Evolutionary conservation across 2,113 vertebrate genomes (phyloP).

Genomic region (Merops nubicus): DNA sequence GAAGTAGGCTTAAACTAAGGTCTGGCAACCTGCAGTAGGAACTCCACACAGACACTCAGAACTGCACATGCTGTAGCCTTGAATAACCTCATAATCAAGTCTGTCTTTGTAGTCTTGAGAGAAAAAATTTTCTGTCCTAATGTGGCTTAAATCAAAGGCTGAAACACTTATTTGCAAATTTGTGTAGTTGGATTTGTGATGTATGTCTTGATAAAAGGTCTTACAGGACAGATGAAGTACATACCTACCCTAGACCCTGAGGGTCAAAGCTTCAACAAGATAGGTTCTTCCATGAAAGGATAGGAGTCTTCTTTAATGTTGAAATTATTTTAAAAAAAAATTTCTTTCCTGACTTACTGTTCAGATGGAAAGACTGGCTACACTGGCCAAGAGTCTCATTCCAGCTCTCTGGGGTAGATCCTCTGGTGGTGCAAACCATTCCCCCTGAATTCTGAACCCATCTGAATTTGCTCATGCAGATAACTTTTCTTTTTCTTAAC

Average conservation of each 20-base stretch:
- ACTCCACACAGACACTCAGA: not conserved
- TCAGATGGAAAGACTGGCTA: not conserved
- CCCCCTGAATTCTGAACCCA: not conserved
- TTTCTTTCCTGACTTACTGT: not conserved
- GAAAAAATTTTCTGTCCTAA: constrained; percentile 11
- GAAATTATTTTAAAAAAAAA: too few species aligned
- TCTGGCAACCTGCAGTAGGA: constrained; percentile 25
- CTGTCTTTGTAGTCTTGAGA: constrained; percentile 24
- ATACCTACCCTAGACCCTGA: not conserved
- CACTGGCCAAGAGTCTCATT: not conserved
- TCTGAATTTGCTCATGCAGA: not conserved
- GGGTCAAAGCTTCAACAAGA: not conserved
- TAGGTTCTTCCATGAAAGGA: not conserved
- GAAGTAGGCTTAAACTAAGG: constrained; percentile 33
- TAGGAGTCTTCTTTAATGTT: not conserved
- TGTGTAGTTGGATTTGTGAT: not conserved
- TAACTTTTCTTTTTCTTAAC: not conserved
- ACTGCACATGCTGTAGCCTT: not conserved
- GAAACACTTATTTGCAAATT: not conserved
- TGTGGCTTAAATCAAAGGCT: constrained; percentile 53
- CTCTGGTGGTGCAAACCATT: not conserved
- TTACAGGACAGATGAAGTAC: not conserved
- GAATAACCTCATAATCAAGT: constrained; percentile 37
- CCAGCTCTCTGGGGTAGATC: not conserved
- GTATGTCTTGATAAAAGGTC: not conserved